These are phyloP conservation scores for Conistra vaccinii DNA, from an alignment of 2,888 invertebrate genomes.

Conservation along the genomic window DNA sequence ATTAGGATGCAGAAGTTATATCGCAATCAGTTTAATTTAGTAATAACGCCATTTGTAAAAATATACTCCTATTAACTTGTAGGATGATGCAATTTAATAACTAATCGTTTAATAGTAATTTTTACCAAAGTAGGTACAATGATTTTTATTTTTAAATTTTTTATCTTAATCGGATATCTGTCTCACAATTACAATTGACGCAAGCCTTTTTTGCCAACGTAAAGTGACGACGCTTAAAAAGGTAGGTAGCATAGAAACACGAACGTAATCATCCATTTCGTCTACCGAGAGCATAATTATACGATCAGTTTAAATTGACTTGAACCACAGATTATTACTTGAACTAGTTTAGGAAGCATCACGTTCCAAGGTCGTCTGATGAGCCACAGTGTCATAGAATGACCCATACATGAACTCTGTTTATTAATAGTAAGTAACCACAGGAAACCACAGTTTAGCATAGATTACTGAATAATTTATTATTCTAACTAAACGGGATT, in stretches of 20 bases:
- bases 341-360: background rate
- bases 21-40: conserved; percentile 88
- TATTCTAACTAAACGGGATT: no score
- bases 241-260: background rate
- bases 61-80: no score
- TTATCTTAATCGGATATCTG: background rate
- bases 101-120: background rate
- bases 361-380: conserved; percentile 2
- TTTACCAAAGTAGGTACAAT: no score
- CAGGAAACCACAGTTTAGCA: background rate
- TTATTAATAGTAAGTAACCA: background rate
- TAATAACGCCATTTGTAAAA: conserved; percentile 90
- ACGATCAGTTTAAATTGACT: conserved; percentile 3
- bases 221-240: background rate
- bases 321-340: no score
- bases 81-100: no score
- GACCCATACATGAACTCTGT: background rate
- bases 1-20: conserved; percentile 89
- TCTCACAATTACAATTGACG: background rate
- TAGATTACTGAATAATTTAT: no score
- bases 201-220: background rate
- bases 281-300: no score
- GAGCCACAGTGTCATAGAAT: conserved; percentile 2
- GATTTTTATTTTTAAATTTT: no score
- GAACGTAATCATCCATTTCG: background rate